phyloP scores from a whole-genome alignment of 1,140 invertebrate genomes.

The Zeugodacus cucurbitae region DNA sequence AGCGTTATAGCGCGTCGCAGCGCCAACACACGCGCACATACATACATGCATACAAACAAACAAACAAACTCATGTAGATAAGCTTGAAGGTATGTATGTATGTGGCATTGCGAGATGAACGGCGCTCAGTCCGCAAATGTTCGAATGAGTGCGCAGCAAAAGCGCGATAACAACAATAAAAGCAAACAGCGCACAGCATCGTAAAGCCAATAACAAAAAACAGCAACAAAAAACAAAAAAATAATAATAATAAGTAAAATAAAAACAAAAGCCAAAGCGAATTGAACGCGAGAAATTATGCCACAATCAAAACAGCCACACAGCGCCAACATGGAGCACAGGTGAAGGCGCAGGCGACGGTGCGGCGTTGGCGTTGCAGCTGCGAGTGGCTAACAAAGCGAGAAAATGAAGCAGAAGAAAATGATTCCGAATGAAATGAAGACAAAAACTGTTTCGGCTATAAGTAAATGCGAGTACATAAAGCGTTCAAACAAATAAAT shows the following conservation, averaged over 20 bases:
- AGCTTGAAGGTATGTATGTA: neutral
- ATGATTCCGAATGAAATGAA: constrained; percentile 22
- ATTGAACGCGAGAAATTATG: constrained; percentile 36
- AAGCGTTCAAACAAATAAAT: neutral
- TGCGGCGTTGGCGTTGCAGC: constrained; percentile 11
- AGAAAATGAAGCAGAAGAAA: constrained; percentile 11
- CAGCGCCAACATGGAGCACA: constrained; percentile 26
- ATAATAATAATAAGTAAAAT: neutral
- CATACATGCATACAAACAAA: neutral
- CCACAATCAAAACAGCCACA: constrained; percentile 44
- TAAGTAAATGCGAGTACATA: constrained; percentile 6
- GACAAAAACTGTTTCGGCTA: constrained; percentile 19
- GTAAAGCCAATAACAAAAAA: neutral
- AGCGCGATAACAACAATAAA: neutral
- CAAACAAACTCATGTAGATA: neutral
- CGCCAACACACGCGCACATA: too few relatives aligned
- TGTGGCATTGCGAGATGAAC: neutral
- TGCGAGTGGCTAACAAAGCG: constrained; percentile 38
- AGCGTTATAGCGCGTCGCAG: neutral
- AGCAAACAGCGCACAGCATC: neutral
- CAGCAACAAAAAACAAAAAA: neutral
- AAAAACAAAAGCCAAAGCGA: neutral
- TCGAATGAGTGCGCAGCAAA: neutral
- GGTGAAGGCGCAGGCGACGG: neutral
- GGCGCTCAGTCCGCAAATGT: neutral